Base-by-base conservation (phyloP, 2,888 invertebrate species). In the Drosophila sordidapex region DNA sequence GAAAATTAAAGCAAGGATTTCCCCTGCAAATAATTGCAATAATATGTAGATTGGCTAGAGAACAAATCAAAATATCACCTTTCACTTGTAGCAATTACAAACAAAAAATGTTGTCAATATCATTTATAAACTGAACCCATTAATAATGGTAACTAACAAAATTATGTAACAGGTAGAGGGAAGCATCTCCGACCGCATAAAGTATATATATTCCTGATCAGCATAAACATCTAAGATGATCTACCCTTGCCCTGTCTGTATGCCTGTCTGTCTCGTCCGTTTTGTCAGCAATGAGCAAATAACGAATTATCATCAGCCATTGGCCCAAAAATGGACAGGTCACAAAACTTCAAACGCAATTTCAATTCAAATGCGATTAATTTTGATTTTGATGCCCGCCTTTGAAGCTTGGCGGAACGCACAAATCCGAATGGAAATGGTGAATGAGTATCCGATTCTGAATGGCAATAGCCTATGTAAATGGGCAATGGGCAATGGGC, bases 331-430 rank as follows among this genome's bases (percentile, higher is more conserved):
- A 69, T 58, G 69, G 58, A 8, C 25, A 33, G 63, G 51, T 29
- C 57, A 35, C 52, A 69, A 43, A 76, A 69, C 74, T 68, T 71
- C 74, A 73, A 79, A 71, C 81, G 81, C 74, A 76, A 82, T 87
- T 82, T 75, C 80, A 74, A 86, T 86, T 81, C 74, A 72, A 83
- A 81, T 87, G 76, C 75, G 83, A 88, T 84, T 88, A 72, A 83
- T 79, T 88, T 85, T 70, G 25, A 83, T 86, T 83, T 83, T 67
- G 73, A 67, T 79, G 75, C 58, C 74, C 69, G 74, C 64, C 87
- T 83, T 83, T 87, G 81, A 86, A 81, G 82, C 74, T 46, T 70
- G 67, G 36, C 57, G 70, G 74, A 68, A 46, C 79, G 65, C 27
- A 52, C 52, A 51, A 43, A 49, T 46, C 31, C 31, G 64, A 65